A percentile compares a stretch with the other conserved stretches of the same genome.
These are phyloP conservation scores for Notothenia coriiceps DNA, from an alignment of 2,113 vertebrate genomes.

Conservation along the genomic window DNA sequence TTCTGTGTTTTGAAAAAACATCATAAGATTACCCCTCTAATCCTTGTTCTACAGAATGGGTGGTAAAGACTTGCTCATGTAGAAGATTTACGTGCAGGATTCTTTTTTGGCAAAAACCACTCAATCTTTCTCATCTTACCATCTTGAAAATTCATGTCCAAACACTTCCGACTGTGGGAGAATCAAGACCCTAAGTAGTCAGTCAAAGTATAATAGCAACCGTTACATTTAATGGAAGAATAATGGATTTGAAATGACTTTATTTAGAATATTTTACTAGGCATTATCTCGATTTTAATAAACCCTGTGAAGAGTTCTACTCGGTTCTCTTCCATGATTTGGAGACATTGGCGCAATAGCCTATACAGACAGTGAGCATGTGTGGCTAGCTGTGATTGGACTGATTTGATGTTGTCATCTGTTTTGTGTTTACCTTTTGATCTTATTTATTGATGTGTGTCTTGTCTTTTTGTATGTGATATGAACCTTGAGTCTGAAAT, in stretches of 20 bases:
- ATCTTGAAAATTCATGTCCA: conserved; percentile 38
- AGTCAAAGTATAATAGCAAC: not conserved
- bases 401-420: too few relatives aligned
- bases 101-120: conserved; percentile 14
- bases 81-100: not conserved
- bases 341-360: too few relatives aligned
- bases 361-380: too few relatives aligned
- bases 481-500: too few relatives aligned
- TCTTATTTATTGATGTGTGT: too few relatives aligned
- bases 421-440: too few relatives aligned
- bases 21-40: conserved; percentile 6
- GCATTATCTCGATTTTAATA: too few relatives aligned
- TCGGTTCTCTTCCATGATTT: too few relatives aligned
- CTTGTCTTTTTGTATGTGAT: too few relatives aligned
- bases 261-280: not conserved
- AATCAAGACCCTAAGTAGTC: conserved; percentile 10
- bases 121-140: conserved; percentile 30
- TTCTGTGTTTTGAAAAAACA: conserved; percentile 41
- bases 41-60: conserved; percentile 8
- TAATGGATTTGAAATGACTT: not conserved
- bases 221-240: not conserved
- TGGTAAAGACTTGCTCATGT: conserved; percentile 12
- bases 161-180: conserved; percentile 31
- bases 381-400: too few relatives aligned
- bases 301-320: too few relatives aligned